phyloP scores from a whole-genome alignment of 2,113 vertebrate genomes.

The Thomomys bottae region DNA sequence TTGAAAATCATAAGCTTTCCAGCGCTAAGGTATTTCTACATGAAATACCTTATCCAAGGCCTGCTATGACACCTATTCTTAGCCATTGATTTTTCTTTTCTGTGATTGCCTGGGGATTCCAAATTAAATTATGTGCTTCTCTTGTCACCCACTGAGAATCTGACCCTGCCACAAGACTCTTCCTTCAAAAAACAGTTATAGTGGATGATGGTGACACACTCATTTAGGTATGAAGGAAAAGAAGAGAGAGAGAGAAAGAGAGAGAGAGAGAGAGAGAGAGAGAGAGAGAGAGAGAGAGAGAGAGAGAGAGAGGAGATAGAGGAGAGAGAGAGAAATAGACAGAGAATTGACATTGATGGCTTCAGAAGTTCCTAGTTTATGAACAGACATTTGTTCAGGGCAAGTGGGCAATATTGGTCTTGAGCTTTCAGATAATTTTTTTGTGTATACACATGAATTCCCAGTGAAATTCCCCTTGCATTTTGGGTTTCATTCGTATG shows the following conservation, averaged over 20 bases:
- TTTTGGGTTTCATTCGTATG: not conserved
- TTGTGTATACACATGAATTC: too few relatives aligned
- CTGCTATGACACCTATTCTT: not conserved
- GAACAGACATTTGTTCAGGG: not conserved
- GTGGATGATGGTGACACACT: not conserved
- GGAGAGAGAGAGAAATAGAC: too few relatives aligned
- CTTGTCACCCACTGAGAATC: not conserved
- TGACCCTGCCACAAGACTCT: not conserved
- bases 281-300: not conserved
- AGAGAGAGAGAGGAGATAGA: too few relatives aligned
- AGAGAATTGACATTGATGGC: not conserved
- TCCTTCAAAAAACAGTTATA: not conserved
- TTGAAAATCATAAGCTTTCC: not conserved
- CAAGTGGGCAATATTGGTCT: not conserved
- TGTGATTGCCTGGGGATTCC: not conserved
- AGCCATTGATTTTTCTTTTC: conserved; percentile 1
- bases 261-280: not conserved
- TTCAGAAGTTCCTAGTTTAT: not conserved
- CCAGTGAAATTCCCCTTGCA: not conserved
- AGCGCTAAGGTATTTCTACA: not conserved
- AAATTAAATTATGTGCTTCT: not conserved
- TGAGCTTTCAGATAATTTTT: not conserved
- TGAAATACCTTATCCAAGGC: not conserved
- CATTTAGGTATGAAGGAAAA: too few relatives aligned
- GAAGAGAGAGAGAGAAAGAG: too few relatives aligned